Conservation (phyloP, 2,888 invertebrate genomes). For the Synergus umbraculus region DNA sequence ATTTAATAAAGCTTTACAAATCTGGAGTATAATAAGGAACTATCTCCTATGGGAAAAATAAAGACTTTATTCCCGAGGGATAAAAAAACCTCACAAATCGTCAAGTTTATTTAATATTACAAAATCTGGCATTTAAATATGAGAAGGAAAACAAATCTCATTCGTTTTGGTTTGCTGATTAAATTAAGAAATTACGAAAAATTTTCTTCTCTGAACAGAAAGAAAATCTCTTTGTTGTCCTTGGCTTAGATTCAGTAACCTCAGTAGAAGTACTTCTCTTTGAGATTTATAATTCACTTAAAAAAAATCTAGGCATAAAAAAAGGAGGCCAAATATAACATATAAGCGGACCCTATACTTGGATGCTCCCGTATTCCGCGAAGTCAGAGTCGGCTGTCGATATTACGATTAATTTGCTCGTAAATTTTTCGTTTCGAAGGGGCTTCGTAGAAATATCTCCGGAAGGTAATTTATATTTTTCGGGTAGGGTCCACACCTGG, state of each 20-base stretch:
- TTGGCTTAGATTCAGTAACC: neutral
- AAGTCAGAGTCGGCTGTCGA: conserved; percentile 62
- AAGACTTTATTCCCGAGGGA: conserved; percentile 10
- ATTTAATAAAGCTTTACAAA: conserved; percentile 32
- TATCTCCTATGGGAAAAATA: conserved; percentile 7
- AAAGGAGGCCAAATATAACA: conserved; percentile 20
- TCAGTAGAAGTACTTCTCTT: conserved; percentile 11
- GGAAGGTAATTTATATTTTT: conserved; percentile 74
- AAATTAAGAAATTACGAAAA: neutral
- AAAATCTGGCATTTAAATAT: neutral
- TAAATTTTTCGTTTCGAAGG: conserved; percentile 70
- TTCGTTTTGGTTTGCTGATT: too few relatives aligned
- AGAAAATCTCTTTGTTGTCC: conserved; percentile 20
- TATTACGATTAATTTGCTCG: conserved; percentile 75
- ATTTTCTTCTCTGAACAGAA: neutral
- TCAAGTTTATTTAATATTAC: neutral
- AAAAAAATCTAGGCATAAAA: conserved; percentile 42
- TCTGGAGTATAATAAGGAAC: conserved; percentile 5
- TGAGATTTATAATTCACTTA: conserved; percentile 17
- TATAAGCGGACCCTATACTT: conserved; percentile 18
- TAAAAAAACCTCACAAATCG: conserved; percentile 12
- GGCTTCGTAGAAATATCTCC: conserved; percentile 67
- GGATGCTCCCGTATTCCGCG: conserved; percentile 40
- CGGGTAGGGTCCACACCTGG: conserved; percentile 68
- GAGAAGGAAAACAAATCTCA: neutral